These are phyloP conservation scores for Oncorhynchus nerka DNA, from an alignment of 2,113 vertebrate species.

Conservation along the genomic window DNA sequence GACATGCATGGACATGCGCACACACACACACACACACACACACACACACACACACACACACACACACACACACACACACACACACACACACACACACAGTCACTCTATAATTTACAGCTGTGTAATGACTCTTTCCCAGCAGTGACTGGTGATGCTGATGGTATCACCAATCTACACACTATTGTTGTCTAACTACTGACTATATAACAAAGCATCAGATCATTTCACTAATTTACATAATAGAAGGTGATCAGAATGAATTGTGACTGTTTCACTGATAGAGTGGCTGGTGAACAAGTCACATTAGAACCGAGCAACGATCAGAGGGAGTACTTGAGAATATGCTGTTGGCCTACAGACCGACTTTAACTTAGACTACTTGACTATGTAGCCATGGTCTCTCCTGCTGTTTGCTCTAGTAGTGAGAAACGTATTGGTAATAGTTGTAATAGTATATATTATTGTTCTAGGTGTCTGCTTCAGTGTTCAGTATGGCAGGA, in stretches of 20 bases:
- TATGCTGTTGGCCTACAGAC: no score
- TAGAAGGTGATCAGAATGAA: neutral
- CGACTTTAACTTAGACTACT: no score
- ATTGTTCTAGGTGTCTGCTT: conserved; percentile 85
- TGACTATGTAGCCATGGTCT: no score
- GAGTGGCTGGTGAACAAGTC: no score
- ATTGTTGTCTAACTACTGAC: no score
- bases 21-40: neutral
- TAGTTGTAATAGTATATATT: neutral
- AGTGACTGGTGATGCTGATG: neutral
- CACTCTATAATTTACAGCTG: neutral
- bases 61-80: neutral
- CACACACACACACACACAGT: neutral
- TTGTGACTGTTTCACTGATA: no score
- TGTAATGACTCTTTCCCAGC: neutral
- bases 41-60: neutral
- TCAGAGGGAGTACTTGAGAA: no score
- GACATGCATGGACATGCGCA: neutral
- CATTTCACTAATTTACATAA: neutral
- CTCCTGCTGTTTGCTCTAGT: neutral
- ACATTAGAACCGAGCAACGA: neutral
- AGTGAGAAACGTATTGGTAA: neutral
- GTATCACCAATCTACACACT: neutral
- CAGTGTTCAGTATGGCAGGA: conserved; percentile 99
- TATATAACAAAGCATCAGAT: neutral